Base-by-base conservation (phyloP, 2,797 vertebrate species). In the Synaphobranchus kaupii region DNA sequence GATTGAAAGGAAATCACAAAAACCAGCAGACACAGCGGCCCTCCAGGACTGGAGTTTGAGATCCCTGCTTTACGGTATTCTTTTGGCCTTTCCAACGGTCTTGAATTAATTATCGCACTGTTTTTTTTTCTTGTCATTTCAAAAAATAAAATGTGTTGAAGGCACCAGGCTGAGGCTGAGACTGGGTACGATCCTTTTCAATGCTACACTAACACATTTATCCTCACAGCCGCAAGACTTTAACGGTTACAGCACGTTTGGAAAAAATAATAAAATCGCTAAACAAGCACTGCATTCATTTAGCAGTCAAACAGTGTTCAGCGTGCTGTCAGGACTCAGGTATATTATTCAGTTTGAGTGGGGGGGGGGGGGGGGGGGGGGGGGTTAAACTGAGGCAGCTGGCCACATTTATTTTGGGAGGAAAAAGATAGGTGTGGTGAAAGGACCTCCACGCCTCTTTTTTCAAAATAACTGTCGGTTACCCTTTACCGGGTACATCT, bases 251-350 rank as follows among this genome's bases (percentile, higher is more conserved):
- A 54, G 20, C 47, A 58, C 54, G 39, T 80, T 48, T 48, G 3
- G 4, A 80, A 25, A 22, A 80, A 48, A 80, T 48, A 80, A 80
- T 9, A 0, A 0, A 13, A 58, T 28, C 56, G 6, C 25, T n/a
- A 56, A 52, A 83, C 81, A 83, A 84, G 52, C 34, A 22, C 47
- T 17, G 28, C 56, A 58, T 84, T 84, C 83, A 84, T 22, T 58
- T 12, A 22, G 15, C 28, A 48, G 17, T 22, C 5, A 25, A 63
- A 63, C 60, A 63, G n/a, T 13, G 13, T n/a, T 68, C 63, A 48
- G 20, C 39, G 7, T 15, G 12, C 73, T 17, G 68, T 34, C 28
- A 15, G 6, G 68, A 9, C 68, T 48, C 39, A 39, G 39, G 39
- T 60, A 54, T 60, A 48, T 25, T 47, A 25, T 80, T 10, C 44